Base-by-base conservation (phyloP, 2,888 invertebrate species). In the Laothoe populi region DNA sequence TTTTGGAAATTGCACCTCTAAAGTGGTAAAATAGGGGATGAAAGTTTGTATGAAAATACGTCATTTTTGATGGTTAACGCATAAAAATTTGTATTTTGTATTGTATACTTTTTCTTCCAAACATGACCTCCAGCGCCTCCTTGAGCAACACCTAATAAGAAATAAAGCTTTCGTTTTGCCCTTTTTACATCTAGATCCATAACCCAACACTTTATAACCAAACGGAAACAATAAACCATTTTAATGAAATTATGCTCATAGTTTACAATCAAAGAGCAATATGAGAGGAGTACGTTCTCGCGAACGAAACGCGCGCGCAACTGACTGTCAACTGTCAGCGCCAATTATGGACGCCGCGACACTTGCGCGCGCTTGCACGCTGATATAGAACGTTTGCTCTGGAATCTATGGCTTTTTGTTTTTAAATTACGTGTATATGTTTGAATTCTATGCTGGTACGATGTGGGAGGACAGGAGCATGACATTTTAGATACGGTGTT, bases 331-430 rank as follows among this genome's bases (percentile, higher is more conserved):
- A 86, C 90, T 91, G 91, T 92, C 91, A 88, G 70, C 84, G 79
- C 79, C 88, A 90, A 92, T 91, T 91, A 92, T 84, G 87, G 85
- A 83, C 69, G 84, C 84, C 85, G 84, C 83, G 90, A 90, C 83
- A 88, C 83, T 84, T 88, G 81, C 72, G 85, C 87, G 88, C 89
- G 84, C 71, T 87, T 86, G 89, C 83, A 84, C 86, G 88, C 85
- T 84, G 86, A 88, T 88, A 79, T 87, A 87, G 87, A 88, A 86
- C 79, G 75, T 77, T 80, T 72, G 69, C 71, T 74, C 75, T 70
- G 75, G 77, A 78, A 79, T 74, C 66, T 70, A 73, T 74, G 63
- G 74, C 70, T 69, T 75, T 76, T 78, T 73, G 71, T 70, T 75
- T 74, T 72, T 53, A 62, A 67, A 73, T 73, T 69, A 64, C 13